Evolutionary conservation across 2,113 vertebrate species (phyloP).

Genomic region (Anoura caudifer): DNA sequence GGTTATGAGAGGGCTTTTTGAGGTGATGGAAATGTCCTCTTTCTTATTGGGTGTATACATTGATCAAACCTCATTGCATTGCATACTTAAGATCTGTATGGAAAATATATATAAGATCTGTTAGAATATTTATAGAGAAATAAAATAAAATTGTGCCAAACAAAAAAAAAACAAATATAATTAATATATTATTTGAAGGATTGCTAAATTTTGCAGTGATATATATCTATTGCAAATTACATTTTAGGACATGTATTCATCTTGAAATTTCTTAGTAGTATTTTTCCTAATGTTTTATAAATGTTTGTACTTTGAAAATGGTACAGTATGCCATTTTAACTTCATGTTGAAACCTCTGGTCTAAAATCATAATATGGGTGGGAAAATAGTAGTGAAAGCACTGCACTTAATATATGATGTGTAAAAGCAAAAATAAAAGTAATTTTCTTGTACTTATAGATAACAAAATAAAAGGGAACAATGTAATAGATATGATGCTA

Average conservation of each 20-base stretch:
- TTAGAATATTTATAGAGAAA: background rate
- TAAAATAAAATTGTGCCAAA: background rate
- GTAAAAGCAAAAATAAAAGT: background rate
- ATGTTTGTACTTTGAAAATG: background rate
- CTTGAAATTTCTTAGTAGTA: background rate
- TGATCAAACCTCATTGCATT: background rate
- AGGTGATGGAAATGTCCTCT: background rate
- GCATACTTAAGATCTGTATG: background rate
- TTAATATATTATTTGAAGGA: background rate
- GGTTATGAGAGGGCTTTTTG: rapidly evolving
- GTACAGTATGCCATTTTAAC: background rate
- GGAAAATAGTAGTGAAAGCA: background rate
- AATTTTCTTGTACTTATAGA: background rate
- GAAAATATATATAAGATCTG: too few species aligned
- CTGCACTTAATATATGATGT: background rate
- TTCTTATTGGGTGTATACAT: too few species aligned
- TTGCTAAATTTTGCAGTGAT: background rate
- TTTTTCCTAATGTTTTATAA: background rate
- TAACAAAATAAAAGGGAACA: background rate
- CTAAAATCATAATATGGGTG: background rate
- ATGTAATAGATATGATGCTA: background rate
- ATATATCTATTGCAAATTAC: background rate
- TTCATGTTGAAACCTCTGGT: background rate
- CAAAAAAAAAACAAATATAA: background rate
- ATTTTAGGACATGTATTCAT: background rate